A percentile compares a stretch with the other conserved stretches of the same genome.
Evolutionary conservation across 2,797 vertebrate genomes (phyloP).

Genomic region (Arnoldichthys spilopterus): DNA sequence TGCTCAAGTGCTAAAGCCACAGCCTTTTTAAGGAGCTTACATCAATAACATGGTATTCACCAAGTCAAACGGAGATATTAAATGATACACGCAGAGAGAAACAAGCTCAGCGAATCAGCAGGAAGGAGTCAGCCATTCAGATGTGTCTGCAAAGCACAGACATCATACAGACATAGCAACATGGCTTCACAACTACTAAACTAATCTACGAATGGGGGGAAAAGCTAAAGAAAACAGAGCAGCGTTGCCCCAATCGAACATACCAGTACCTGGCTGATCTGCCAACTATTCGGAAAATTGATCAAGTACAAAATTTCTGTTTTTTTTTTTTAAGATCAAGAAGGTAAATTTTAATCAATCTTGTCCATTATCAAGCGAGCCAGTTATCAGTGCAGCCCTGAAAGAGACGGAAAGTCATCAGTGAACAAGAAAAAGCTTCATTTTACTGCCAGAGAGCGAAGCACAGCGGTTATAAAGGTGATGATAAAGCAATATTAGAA

Average conservation of each 20-base stretch:
- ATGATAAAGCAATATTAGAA: background rate
- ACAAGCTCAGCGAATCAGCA: background rate
- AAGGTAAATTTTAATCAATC: too few species aligned
- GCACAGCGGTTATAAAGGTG: background rate
- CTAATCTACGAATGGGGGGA: background rate
- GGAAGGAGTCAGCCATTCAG: background rate
- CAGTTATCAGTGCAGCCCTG: background rate
- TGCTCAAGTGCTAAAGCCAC: background rate
- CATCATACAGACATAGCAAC: constrained; percentile 2
- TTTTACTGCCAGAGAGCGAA: background rate
- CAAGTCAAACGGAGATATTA: constrained; percentile 35
- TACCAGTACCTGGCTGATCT: background rate
- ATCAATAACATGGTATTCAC: background rate
- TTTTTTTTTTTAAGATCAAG: too few species aligned
- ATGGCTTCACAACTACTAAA: background rate
- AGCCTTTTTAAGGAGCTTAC: constrained; percentile 33
- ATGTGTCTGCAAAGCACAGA: background rate
- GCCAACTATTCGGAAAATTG: background rate
- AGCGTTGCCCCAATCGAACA: background rate
- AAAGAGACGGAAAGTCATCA: background rate
- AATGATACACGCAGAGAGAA: background rate
- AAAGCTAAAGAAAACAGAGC: background rate
- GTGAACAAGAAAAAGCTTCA: background rate
- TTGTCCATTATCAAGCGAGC: too few species aligned
- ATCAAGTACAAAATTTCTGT: too few species aligned